Evolutionary conservation across 1,140 invertebrate species (phyloP).

Genomic region (Drosophila baimaii): DNA sequence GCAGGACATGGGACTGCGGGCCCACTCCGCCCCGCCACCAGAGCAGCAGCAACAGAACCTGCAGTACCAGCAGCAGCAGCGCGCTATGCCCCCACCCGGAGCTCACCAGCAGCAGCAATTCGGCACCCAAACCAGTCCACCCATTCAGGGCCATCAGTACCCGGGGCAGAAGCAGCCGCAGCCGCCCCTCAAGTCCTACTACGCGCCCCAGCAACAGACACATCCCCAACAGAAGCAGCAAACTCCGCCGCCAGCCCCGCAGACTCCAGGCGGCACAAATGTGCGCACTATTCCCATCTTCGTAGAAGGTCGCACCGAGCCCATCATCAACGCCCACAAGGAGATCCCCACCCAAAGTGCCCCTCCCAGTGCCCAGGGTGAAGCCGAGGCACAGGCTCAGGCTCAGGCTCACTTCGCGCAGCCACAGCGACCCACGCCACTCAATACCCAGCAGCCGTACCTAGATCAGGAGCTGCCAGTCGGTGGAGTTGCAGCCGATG

Average conservation of each 20-base stretch:
- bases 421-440: constrained; percentile 73
- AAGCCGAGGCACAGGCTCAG: constrained; percentile 83
- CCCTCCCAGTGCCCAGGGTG: constrained; percentile 80
- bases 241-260: constrained; percentile 64
- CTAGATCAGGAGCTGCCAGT: constrained; percentile 49
- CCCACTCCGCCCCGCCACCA: constrained; percentile 78
- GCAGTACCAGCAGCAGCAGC: constrained; percentile 85
- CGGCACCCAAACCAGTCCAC: constrained; percentile 76
- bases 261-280: constrained; percentile 74
- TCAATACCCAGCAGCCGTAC: constrained; percentile 81
- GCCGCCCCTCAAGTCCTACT: constrained; percentile 64
- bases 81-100: constrained; percentile 35
- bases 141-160: constrained; percentile 40
- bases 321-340: constrained; percentile 87
- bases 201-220: constrained; percentile 73
- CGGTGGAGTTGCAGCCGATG: constrained; percentile 14
- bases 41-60: constrained; percentile 85
- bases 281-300: constrained; percentile 94
- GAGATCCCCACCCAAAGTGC: constrained; percentile 82
- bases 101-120: constrained; percentile 59
- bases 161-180: constrained; percentile 38
- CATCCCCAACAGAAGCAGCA: constrained; percentile 81
- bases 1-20: constrained; percentile 86
- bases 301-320: constrained; percentile 92
- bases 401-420: constrained; percentile 57